Base-by-base conservation (phyloP, 2,797 vertebrate species). In the Pempheris klunzingeri region DNA sequence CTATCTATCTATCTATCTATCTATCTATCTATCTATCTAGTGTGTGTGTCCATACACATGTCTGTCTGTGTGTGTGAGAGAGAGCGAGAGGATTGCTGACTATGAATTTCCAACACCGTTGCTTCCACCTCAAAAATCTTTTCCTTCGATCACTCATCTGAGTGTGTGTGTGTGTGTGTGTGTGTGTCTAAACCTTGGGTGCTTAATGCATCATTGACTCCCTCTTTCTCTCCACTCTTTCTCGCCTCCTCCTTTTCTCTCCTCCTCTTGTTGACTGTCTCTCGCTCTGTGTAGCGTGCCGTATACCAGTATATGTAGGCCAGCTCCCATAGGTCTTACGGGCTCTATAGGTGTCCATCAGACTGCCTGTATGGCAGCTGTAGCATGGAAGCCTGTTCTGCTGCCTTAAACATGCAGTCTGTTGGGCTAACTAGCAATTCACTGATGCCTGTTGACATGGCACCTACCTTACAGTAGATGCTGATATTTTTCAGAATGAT, bases 241-340 rank as follows among this genome's bases (percentile, higher is more conserved):
- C 75, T 75, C 59, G 18, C 43, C 22, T 12, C 44, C 32, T 67
- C n/a, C 17, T 7, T 53, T 59, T 71, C 39, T 57, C 54, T 39
- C 57, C 13, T 55, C 46, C 43, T 71, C 60, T 63, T 62, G 53
- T 61, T 71, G 50, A 44, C 49, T 43, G n/a, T 73, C 32, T 47
- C 20, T 60, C 10, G 67, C 57, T 77, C 46, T 58, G 5, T 65
- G 38, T 44, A 63, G 53, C 22, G n/a, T 71, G 59, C 68, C 13
- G 72, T 70, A 52, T 38, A 46, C 71, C 53, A 30, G 24, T 63
- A 55, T 82, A 87, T 87, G 78, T 90, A 80, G 90, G 86, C 65
- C 87, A 92, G 81, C 65, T 89, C 87, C 80, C 82, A 53, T 49
- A 71, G 77, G 84, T 83, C 77, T 53, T 73, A 74, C 78, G 71